Evolutionary conservation across 2,113 vertebrate genomes (phyloP), one percentile per base, ranked within the genome.

Genomic region (Semicossyphus pulcher): DNA sequence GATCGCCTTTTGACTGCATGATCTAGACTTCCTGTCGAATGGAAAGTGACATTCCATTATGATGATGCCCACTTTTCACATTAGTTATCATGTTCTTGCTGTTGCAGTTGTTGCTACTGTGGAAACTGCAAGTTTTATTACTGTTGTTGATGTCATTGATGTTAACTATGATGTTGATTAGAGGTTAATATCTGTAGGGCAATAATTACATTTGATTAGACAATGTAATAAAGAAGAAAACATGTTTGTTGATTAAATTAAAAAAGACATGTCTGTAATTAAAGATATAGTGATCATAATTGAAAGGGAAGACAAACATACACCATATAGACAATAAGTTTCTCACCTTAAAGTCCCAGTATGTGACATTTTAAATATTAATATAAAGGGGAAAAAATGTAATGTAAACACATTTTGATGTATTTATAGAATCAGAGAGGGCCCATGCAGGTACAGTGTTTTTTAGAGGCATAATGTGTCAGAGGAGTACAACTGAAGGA

Each of bases 1-100:
- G 29, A 64, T 68, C 9, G 2, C 10, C 42, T 56, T 34, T 59
- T 37, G 32, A 34, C 25, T 36, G 32, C 31, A 54, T 23, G 29
- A 1, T 53, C 20, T 37, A 37, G 48, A 66, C 82, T 67, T 64
- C 16, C 32, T 42, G 20, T 29, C 25, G 20, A 79, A 78, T 61
- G 20, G 61, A 74, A 65, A 32, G 36, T 59, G 61, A 61, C 49
- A 14, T 61, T 53, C 81, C 34, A 76, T 69, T 49, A 66, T 12
- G n/a, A 59, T 66, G 28, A 51, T 37, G 45, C 21, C 54, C 69
- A 69, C 65, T 63, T 71, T 64, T 53, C 26, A 68, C 66, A 36
- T 39, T 10, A 31, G 11, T 29, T 21, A 15, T 36, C 31, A 7
- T 39, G 54, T 15, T 45, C 23, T 42, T 69, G 37, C 56, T 67